phyloP scores from a whole-genome alignment of 1,140 invertebrate species.

The Camponotus floridanus region DNA sequence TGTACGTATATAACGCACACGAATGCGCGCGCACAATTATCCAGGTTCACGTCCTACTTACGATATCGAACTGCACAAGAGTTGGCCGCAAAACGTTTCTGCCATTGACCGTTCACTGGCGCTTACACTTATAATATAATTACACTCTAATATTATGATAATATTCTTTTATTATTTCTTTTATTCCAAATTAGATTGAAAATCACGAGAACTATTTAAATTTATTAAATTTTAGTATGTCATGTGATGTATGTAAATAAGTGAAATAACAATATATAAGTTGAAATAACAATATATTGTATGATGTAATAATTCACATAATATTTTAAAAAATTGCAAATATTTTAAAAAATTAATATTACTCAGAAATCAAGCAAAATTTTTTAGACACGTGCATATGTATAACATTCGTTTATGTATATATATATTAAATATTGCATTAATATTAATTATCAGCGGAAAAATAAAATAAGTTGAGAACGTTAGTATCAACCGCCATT shows the following conservation, averaged over 20 bases:
- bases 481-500: background rate
- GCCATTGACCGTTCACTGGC: constrained; percentile 69
- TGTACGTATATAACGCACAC: constrained; percentile 18
- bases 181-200: background rate
- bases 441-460: background rate
- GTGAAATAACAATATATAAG: background rate
- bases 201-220: background rate
- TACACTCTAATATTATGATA: background rate
- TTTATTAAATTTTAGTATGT: background rate
- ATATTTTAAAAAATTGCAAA: background rate
- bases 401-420: background rate
- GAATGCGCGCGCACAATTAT: constrained; percentile 58
- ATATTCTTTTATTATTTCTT: too few species aligned
- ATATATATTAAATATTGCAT: constrained; percentile 3
- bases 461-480: background rate
- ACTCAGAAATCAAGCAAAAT: background rate
- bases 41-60: constrained; percentile 83
- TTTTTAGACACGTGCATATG: background rate
- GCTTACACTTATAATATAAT: constrained; percentile 14
- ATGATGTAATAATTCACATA: background rate
- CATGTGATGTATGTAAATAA: background rate
- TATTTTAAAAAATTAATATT: background rate
- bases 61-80: constrained; percentile 80
- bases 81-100: constrained; percentile 68
- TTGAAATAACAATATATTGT: background rate